Evolutionary conservation across 1,140 invertebrate species (phyloP).

Genomic region (Meloidogyne floridensis): DNA sequence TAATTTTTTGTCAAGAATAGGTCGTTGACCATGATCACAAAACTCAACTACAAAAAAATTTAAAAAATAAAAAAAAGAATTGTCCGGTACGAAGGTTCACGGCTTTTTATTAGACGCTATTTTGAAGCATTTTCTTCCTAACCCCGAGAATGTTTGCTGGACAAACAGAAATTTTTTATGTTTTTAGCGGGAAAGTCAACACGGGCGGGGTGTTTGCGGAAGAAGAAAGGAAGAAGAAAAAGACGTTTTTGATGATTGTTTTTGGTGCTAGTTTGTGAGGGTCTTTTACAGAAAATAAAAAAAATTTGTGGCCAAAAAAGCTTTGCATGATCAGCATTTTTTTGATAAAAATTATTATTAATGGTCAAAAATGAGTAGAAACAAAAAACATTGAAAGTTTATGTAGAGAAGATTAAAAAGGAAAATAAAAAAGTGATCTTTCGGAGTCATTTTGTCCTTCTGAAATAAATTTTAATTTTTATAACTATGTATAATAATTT

Average conservation of each 20-base stretch:
- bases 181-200: background rate
- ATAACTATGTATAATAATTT: too few species aligned
- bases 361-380: background rate
- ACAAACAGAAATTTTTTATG: conserved; percentile 2
- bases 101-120: background rate
- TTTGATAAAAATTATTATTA: background rate
- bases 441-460: too few species aligned
- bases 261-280: conserved; percentile 2
- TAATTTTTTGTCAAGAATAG: background rate
- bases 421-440: background rate
- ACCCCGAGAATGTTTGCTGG: conserved; percentile 5
- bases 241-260: conserved; percentile 1
- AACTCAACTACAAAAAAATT: background rate
- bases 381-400: background rate
- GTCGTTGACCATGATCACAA: background rate
- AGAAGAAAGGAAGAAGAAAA: background rate
- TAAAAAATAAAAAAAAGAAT: conserved; percentile 2
- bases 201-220: background rate
- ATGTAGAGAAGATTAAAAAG: background rate
- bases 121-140: background rate
- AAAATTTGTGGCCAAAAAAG: background rate
- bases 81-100: conserved; percentile 8
- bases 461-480: too few species aligned
- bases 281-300: background rate
- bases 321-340: conserved; percentile 6